A percentile compares a stretch with the other conserved stretches of the same genome.
These are phyloP conservation scores for honey bee (Apis mellifera) DNA, from an alignment of 1,140 invertebrate genomes.

Conservation along the genomic window DNA sequence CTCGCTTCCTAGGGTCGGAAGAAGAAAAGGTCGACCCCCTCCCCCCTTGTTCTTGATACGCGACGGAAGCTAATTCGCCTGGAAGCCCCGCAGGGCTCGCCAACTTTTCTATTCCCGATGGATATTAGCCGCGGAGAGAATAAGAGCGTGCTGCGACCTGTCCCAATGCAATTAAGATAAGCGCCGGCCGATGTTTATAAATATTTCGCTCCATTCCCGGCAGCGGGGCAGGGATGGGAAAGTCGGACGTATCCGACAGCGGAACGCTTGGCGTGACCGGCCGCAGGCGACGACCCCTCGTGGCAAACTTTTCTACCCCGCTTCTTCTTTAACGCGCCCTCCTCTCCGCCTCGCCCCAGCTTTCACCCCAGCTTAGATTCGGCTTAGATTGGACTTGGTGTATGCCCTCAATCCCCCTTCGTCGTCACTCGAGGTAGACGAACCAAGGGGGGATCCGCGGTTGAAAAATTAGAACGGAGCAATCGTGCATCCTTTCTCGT, in stretches of 20 bases:
- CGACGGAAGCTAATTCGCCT: constrained; percentile 61
- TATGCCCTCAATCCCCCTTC: background rate
- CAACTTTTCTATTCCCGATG: constrained; percentile 68
- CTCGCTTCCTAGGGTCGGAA: too few relatives aligned
- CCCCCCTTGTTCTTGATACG: constrained; percentile 48
- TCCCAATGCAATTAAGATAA: constrained; percentile 76
- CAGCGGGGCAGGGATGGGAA: background rate
- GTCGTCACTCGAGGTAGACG: too few relatives aligned
- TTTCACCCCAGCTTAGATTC: constrained; percentile 51
- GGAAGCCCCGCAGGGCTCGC: constrained; percentile 54
- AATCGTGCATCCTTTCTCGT: constrained; percentile 5
- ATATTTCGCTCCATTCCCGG: constrained; percentile 53
- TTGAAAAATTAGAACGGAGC: constrained; percentile 59
- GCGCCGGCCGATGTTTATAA: constrained; percentile 69
- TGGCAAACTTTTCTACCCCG: constrained; percentile 56
- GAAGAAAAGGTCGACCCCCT: constrained; percentile 25
- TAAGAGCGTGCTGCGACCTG: constrained; percentile 61
- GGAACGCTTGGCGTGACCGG: constrained; percentile 67
- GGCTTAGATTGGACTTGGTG: constrained; percentile 43
- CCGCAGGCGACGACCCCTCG: constrained; percentile 59
- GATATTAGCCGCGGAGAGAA: constrained; percentile 48
- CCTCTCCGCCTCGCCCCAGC: constrained; percentile 13
- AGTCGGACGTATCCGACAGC: constrained; percentile 57
- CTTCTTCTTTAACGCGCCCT: constrained; percentile 18
- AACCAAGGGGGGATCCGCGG: background rate